A percentile compares a stretch with the other conserved stretches of the same genome.
phyloP scores from a whole-genome alignment of 2,888 invertebrate genomes.

The Leptinotarsa haldemani region DNA sequence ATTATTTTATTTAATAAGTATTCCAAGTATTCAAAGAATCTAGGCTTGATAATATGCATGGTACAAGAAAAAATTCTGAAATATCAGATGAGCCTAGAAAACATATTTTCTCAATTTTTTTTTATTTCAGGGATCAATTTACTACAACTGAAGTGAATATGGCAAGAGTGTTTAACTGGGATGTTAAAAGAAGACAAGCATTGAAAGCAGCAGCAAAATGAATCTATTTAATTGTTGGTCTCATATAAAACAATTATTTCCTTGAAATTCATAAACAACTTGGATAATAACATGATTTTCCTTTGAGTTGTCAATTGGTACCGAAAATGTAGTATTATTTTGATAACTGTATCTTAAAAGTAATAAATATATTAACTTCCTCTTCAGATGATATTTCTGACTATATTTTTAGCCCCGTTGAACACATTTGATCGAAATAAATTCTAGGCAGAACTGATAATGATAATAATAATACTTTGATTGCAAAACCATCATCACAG shows the following conservation, averaged over 20 bases:
- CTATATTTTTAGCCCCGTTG: neutral
- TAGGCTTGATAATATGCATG: too few species aligned
- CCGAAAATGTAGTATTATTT: too few species aligned
- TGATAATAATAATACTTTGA: too few species aligned
- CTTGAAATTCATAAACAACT: neutral
- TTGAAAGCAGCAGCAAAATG: slow-evolving; percentile 54
- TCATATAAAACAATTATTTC: neutral
- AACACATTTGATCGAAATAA: too few species aligned
- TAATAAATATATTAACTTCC: too few species aligned
- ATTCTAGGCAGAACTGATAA: too few species aligned
- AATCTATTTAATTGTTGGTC: slow-evolving; percentile 19
- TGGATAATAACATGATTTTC: neutral
- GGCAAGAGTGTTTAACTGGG: slow-evolving; percentile 98
- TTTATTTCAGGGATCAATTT: slow-evolving; percentile 86
- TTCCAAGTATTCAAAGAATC: too few species aligned
- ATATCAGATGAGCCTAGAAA: too few species aligned
- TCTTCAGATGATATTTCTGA: neutral
- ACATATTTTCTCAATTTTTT: neutral
- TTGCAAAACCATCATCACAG: too few species aligned
- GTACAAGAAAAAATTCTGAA: too few species aligned
- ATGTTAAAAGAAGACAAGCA: slow-evolving; percentile 83
- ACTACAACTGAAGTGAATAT: slow-evolving; percentile 99
- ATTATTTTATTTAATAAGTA: too few species aligned
- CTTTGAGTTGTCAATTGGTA: neutral
- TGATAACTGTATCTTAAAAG: too few species aligned